Percentiles rank a stretch among this genome's conserved stretches.
Evolutionary conservation across 1,140 invertebrate species (phyloP).

Genomic region (Drosophila erecta): DNA sequence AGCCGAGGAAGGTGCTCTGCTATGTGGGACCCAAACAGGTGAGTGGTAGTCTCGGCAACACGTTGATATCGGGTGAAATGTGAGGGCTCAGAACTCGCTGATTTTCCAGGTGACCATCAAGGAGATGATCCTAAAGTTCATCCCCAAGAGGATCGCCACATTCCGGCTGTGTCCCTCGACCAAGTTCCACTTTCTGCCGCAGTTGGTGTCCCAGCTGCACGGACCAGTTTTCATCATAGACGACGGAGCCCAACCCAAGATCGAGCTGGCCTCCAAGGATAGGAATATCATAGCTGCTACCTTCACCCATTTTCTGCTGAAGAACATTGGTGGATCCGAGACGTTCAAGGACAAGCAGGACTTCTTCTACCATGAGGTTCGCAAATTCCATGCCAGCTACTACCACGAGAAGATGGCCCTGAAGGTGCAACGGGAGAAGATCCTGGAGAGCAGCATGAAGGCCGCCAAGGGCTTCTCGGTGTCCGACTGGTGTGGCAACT

Average conservation of each 20-base stretch:
- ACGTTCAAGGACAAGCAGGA: slow-evolving; percentile 98
- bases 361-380: slow-evolving; percentile 96
- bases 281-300: slow-evolving; percentile 96
- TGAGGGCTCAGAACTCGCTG: slow-evolving; percentile 78
- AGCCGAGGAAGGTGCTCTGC: slow-evolving; percentile 94
- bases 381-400: slow-evolving; percentile 93
- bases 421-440: slow-evolving; percentile 92
- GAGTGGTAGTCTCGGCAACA: slow-evolving; percentile 32
- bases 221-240: slow-evolving; percentile 90
- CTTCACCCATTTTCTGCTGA: slow-evolving; percentile 96
- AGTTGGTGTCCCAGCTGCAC: slow-evolving; percentile 84
- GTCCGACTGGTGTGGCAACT: slow-evolving; percentile 96
- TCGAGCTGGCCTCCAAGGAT: slow-evolving; percentile 92
- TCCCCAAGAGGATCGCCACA: slow-evolving; percentile 95
- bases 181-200: slow-evolving; percentile 90
- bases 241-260: slow-evolving; percentile 94
- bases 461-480: slow-evolving; percentile 90
- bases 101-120: slow-evolving; percentile 92
- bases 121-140: slow-evolving; percentile 96
- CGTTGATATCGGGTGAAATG: slow-evolving; percentile 38
- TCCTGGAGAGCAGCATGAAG: slow-evolving; percentile 93
- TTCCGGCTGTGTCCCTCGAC: slow-evolving; percentile 96
- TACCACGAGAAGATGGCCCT: slow-evolving; percentile 93
- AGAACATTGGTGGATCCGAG: slow-evolving; percentile 97
- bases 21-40: slow-evolving; percentile 93